Base-by-base conservation (phyloP, 2,888 invertebrate species). In the Pristionchus mayeri region DNA sequence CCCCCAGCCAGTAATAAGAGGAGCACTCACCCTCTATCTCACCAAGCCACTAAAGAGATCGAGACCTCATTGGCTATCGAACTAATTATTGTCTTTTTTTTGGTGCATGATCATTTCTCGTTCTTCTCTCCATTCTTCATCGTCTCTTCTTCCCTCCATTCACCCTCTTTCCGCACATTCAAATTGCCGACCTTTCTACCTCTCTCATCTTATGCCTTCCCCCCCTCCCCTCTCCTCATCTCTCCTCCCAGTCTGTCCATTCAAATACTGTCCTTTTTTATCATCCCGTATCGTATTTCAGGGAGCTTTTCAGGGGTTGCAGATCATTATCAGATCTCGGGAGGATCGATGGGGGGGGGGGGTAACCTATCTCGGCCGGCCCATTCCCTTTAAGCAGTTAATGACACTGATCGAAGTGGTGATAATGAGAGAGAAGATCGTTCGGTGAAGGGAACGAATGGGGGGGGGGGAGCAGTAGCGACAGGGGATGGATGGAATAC, bases 181-280 rank as follows among this genome's bases (percentile, higher is more conserved):
- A 78, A 78, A 78, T 78, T 50, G 76, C 50, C 50, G 76, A 78
- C 76, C 76, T 78, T 78, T 78, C 50, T 40, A 44, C 48, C 75
- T 75, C 75, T 48, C 75, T 75, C 75, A 75, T 75, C 71, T 44
- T 76, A 27, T 48, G 16, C 18, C 50, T 78, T 30, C 48, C 18
- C 9, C 63, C 44, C 9, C 34, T 27, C 63, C 34, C 63, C 34
- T 63, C 63, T 13, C 13, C 44, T 44, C 13, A 6, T 34, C 34
- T n/a, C 50, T 50, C 50, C 21, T 27, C 50, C n/a, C 76, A 27
- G 18, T 40, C 67, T 63, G 63, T 40, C 50, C 76, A 76, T 44
- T 44, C 76, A 48, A 76, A 76, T 76, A 48, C 37, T 27, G 37
- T 71, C 71, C 24, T 44, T 76, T 48, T 48, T 76, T 76, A 44